phyloP scores from a whole-genome alignment of 2,888 invertebrate species.

The Hemicrepidius hirtus region DNA sequence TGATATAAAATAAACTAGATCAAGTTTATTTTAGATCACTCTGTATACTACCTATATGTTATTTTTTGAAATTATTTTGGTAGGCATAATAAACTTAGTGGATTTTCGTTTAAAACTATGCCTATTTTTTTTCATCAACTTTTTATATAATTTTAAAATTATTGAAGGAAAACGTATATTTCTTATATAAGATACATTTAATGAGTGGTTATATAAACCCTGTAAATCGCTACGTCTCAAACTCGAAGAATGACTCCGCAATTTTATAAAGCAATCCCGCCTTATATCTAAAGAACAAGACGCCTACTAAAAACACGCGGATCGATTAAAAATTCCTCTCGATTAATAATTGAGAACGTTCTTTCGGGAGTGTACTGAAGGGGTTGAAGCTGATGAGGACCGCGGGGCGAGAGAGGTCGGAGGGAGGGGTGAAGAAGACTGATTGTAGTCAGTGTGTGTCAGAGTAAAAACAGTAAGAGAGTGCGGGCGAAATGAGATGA shows the following conservation, averaged over 20 bases:
- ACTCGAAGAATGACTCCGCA: conserved; percentile 15
- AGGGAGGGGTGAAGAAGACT: conserved; percentile 67
- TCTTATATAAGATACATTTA: too few relatives aligned
- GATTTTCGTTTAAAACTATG: too few relatives aligned
- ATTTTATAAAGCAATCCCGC: conserved; percentile 36
- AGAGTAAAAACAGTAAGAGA: conserved; percentile 74
- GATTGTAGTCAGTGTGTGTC: conserved; percentile 72
- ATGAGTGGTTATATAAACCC: conserved; percentile 1
- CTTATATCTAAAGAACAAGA: conserved; percentile 57
- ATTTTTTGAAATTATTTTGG: too few relatives aligned
- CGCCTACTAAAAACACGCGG: conserved; percentile 60
- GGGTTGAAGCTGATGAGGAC: conserved; percentile 58
- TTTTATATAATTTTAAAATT: too few relatives aligned
- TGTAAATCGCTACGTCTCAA: conserved; percentile 4
- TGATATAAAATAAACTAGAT: too few relatives aligned
- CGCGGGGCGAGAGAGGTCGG: conserved; percentile 48
- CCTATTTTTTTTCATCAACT: too few relatives aligned
- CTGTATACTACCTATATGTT: too few relatives aligned
- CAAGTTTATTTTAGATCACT: too few relatives aligned
- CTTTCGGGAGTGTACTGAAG: conserved; percentile 60
- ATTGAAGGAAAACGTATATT: too few relatives aligned
- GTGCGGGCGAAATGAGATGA: conserved; percentile 81
- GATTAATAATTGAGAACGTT: conserved; percentile 64
- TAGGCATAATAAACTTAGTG: too few relatives aligned
- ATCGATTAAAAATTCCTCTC: conserved; percentile 64